Evolutionary conservation across 2,797 vertebrate genomes (phyloP).

Genomic region (Mastacembelus armatus): DNA sequence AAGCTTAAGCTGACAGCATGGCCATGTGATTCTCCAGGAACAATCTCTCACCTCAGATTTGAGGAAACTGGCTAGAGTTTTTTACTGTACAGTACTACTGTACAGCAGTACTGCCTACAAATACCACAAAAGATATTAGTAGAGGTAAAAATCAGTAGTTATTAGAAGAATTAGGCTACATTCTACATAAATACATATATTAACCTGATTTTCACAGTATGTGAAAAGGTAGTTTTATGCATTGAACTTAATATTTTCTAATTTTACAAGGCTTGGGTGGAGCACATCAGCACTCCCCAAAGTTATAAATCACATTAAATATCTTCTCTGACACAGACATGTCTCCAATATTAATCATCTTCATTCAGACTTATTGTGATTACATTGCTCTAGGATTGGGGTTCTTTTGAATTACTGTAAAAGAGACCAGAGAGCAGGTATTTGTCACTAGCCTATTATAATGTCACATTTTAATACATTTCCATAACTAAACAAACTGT

Average conservation of each 20-base stretch:
- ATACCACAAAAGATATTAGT: neutral
- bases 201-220: too few relatives aligned
- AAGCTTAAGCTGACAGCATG: slow-evolving; percentile 38
- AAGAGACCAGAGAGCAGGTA: slow-evolving; percentile 65
- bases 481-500: slow-evolving; percentile 69
- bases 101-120: neutral
- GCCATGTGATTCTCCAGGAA: slow-evolving; percentile 49
- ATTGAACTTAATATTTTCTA: slow-evolving; percentile 8
- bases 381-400: slow-evolving; percentile 60
- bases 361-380: slow-evolving; percentile 68
- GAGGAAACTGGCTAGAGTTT: too few relatives aligned
- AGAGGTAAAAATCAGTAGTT: neutral
- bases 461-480: slow-evolving; percentile 60
- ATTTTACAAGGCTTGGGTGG: slow-evolving; percentile 26
- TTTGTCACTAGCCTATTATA: slow-evolving; percentile 70
- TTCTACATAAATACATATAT: too few relatives aligned
- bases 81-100: neutral
- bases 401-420: slow-evolving; percentile 50
- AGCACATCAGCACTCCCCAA: slow-evolving; percentile 26
- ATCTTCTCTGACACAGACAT: slow-evolving; percentile 46
- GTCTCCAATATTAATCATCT: slow-evolving; percentile 59
- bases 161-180: too few relatives aligned
- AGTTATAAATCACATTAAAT: slow-evolving; percentile 60
- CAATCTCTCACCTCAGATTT: slow-evolving; percentile 22
- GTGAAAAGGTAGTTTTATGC: too few relatives aligned